Conservation (phyloP, 2,888 invertebrate genomes). For the Eupelmus urozonus region DNA sequence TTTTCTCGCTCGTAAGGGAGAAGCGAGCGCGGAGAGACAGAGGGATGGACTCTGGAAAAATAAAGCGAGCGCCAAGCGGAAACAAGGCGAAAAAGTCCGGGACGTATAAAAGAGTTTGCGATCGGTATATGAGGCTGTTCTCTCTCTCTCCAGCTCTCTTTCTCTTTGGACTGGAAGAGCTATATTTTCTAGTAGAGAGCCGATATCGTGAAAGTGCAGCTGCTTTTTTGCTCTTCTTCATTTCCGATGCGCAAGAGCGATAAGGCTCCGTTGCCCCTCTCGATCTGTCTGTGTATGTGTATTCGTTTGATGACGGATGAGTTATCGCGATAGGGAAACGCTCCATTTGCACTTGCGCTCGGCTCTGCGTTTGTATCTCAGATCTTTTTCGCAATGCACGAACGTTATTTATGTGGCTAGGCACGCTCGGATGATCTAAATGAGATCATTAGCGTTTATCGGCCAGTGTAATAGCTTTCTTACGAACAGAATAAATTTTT, state of each 20-base stretch:
- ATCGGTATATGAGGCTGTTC: neutral
- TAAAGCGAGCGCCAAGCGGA: neutral
- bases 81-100: neutral
- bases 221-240: constrained; percentile 15
- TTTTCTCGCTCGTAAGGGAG: no score
- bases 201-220: no score
- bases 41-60: constrained; percentile 2
- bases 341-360: constrained; percentile 13
- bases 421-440: neutral
- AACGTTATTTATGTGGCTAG: neutral
- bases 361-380: neutral
- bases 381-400: neutral
- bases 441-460: no score
- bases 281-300: neutral
- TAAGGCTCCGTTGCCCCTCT: neutral
- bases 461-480: no score
- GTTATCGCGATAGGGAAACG: constrained; percentile 19
- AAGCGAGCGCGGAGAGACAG: no score
- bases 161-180: no score
- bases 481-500: neutral
- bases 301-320: constrained; percentile 39
- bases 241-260: constrained; percentile 29
- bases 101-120: neutral
- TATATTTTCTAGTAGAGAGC: no score
- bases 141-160: constrained; percentile 1